Percentiles rank a stretch among this genome's conserved stretches.
These are phyloP conservation scores for Natrix natrix DNA, from an alignment of 2,797 vertebrate genomes.

Conservation along the genomic window DNA sequence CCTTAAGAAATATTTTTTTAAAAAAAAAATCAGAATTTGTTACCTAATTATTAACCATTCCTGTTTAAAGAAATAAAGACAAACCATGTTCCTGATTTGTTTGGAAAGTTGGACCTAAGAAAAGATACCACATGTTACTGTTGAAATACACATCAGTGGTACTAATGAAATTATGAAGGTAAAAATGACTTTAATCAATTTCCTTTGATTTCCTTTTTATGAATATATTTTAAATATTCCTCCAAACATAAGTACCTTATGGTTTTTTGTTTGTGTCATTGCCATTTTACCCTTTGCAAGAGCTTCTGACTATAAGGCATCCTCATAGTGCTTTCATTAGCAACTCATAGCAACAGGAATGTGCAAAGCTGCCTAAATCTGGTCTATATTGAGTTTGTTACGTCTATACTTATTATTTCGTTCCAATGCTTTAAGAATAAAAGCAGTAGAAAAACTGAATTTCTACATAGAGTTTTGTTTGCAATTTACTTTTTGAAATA, in stretches of 20 bases:
- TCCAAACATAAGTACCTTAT: neutral
- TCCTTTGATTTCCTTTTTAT: neutral
- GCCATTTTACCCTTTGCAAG: neutral
- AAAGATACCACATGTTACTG: neutral
- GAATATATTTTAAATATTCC: neutral
- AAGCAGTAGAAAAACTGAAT: neutral
- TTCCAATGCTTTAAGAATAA: neutral
- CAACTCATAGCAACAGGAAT: neutral
- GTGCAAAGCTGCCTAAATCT: neutral
- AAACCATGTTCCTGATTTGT: neutral
- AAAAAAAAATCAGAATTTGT: neutral
- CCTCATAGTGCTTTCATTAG: neutral
- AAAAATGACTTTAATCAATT: neutral
- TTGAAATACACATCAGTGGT: neutral
- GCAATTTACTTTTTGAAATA: neutral
- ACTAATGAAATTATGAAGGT: neutral
- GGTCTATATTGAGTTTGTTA: neutral
- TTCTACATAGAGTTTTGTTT: neutral
- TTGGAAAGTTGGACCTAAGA: neutral
- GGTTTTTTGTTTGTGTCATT: neutral
- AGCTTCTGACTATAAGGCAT: neutral
- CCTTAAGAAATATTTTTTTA: neutral
- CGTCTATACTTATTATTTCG: neutral
- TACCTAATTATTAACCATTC: neutral
- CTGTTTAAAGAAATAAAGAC: neutral